A percentile compares a stretch with the other conserved stretches of the same genome.
phyloP scores from a whole-genome alignment of 2,113 vertebrate species.

The Myotis davidii region DNA sequence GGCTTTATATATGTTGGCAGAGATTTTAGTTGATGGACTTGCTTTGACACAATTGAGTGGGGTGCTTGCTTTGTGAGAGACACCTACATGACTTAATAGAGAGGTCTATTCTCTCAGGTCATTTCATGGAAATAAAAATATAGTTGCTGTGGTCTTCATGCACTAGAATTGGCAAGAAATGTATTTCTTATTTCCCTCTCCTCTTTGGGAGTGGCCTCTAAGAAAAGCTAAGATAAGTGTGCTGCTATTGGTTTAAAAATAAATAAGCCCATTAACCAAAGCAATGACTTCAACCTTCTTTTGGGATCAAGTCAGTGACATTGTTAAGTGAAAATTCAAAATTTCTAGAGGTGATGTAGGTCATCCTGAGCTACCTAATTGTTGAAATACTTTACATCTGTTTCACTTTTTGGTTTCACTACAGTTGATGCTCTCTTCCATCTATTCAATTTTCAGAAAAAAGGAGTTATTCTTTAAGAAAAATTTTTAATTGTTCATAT shows the following conservation, averaged over 20 bases:
- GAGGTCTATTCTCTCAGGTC: not conserved
- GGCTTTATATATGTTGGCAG: not conserved
- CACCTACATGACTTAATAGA: not conserved
- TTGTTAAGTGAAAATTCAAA: not conserved
- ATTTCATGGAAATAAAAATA: not conserved
- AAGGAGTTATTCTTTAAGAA: not conserved
- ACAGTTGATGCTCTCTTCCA: not conserved
- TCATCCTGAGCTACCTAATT: not conserved
- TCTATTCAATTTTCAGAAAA: not conserved
- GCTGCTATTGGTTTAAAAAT: not conserved
- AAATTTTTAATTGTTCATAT: not conserved
- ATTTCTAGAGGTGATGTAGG: not conserved
- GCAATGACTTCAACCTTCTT: not conserved
- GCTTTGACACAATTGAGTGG: not conserved
- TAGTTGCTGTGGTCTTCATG: not conserved
- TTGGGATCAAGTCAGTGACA: not conserved
- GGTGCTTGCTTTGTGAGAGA: not conserved
- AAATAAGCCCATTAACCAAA: not conserved
- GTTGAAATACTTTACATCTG: not conserved
- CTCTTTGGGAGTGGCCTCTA: not conserved
- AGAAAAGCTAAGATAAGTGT: not conserved
- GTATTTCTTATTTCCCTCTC: slow-evolving; percentile 8
- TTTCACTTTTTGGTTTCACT: not conserved
- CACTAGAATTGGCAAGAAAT: not conserved
- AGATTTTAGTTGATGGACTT: not conserved